phyloP scores from a whole-genome alignment of 2,797 vertebrate genomes.

The Sebastes kiyomatsui region DNA sequence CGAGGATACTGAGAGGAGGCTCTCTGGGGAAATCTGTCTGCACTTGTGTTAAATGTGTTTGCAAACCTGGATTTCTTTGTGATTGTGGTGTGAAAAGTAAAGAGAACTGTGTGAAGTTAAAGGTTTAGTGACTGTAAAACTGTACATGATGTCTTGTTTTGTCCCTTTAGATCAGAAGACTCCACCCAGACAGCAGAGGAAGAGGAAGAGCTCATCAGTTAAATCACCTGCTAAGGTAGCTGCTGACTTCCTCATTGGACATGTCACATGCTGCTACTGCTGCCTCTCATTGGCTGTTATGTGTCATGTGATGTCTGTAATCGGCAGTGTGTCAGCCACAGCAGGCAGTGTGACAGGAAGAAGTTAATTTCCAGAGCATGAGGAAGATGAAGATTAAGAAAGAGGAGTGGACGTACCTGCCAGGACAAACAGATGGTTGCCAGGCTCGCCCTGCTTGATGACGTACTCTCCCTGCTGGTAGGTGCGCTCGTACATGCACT shows the following conservation, averaged over 20 bases:
- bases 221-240: background rate
- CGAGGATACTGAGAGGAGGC: background rate
- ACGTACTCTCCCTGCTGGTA: slow-evolving; percentile 90
- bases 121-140: background rate
- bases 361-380: background rate
- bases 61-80: background rate
- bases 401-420: slow-evolving; percentile 80
- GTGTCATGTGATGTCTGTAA: background rate
- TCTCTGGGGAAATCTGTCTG: background rate
- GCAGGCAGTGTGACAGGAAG: background rate
- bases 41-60: background rate
- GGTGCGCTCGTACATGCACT: slow-evolving; percentile 93
- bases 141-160: background rate
- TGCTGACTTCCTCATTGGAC: background rate
- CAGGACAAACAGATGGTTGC: slow-evolving; percentile 93
- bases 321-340: background rate
- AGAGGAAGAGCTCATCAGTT: background rate
- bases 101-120: background rate
- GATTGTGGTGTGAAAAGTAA: background rate
- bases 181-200: background rate
- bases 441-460: slow-evolving; percentile 90
- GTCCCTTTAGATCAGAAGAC: background rate
- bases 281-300: background rate
- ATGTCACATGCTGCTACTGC: background rate
- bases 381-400: background rate